Evolutionary conservation across 2,888 invertebrate species (phyloP), one percentile per base, ranked within the genome.

Genomic region (Mythimna loreyi): DNA sequence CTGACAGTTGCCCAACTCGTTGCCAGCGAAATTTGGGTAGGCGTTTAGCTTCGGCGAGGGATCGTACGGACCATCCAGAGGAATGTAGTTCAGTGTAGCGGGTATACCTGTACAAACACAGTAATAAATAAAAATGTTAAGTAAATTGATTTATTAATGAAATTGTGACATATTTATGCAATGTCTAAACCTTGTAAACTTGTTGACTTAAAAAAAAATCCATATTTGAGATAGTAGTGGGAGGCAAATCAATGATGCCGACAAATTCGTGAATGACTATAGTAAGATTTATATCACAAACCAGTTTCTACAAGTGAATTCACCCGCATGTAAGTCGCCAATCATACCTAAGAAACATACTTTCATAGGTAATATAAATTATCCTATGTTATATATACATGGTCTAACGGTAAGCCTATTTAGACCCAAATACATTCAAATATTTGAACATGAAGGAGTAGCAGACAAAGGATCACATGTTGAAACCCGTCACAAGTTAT

Each of bases 31-130:
- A 87, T 97, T 97, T 9, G 98, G 98, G 89, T 98, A 98, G 2
- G 98, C 98, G 69, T 96, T 97, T 45, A 98, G 92, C 79, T 97
- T 97, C 0, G 98, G 98, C 0, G 98, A 97, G n/a, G 97, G 97
- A 13, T 97, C 96, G 79, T 96, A 95, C 19, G 97, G 96, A 16
- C 96, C 96, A 79, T 97, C 97, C 85, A 98, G 92, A 4, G 97
- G 96, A 72, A 98, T 97, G 92, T 98, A 98, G 90, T 98, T 98
- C 73, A 98, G 92, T 1, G 98, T 98, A 5, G 98, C 97, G 45
- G 98, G 98, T 75, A 98, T 97, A 85, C 98, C 98, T 98, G 90
- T 25, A 40, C 0, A 33, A 56, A 50, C 3, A 56, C 0, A 19
- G 49, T 33, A 23, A 9, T 40, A 19, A 36, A 13, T 50, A 13